Conservation (phyloP, 2,113 vertebrate genomes). For the Pardalotus punctatus region DNA sequence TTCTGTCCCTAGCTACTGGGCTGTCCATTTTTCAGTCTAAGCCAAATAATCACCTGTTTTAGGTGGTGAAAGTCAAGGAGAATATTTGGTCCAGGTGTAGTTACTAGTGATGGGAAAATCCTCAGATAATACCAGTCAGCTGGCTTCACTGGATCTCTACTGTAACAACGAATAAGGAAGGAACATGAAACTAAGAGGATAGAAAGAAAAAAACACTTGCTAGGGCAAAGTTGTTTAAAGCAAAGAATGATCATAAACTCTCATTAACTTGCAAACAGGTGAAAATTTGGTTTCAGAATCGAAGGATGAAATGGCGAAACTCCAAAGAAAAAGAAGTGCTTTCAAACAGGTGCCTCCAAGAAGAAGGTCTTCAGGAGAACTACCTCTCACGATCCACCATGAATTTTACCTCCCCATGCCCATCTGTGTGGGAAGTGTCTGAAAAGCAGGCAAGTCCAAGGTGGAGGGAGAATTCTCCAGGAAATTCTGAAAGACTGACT, state of each 20-base stretch:
- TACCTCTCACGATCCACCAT: constrained; percentile 55
- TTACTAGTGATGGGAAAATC: neutral
- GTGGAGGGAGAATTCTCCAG: constrained; percentile 69
- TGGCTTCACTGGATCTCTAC: neutral
- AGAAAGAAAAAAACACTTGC: neutral
- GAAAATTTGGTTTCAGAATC: constrained; percentile 99
- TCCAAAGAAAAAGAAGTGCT: constrained; percentile 92
- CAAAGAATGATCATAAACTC: constrained; percentile 9
- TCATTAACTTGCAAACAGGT: constrained; percentile 79
- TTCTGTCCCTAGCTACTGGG: neutral
- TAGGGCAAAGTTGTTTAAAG: neutral
- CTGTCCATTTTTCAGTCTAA: neutral
- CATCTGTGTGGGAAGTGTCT: constrained; percentile 67
- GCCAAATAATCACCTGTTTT: neutral
- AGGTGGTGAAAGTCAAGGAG: neutral
- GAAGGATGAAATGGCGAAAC: constrained; percentile 98
- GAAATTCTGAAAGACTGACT: constrained; percentile 61
- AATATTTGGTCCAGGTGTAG: neutral
- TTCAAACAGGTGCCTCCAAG: constrained; percentile 72
- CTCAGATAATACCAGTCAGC: neutral
- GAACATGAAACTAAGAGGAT: neutral
- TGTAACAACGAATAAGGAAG: neutral
- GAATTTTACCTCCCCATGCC: constrained; percentile 51
- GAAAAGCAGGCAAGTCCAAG: constrained; percentile 55
- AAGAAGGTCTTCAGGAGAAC: constrained; percentile 70